phyloP scores from a whole-genome alignment of 2,797 vertebrate species.

The Enteromius argenteus region DNA sequence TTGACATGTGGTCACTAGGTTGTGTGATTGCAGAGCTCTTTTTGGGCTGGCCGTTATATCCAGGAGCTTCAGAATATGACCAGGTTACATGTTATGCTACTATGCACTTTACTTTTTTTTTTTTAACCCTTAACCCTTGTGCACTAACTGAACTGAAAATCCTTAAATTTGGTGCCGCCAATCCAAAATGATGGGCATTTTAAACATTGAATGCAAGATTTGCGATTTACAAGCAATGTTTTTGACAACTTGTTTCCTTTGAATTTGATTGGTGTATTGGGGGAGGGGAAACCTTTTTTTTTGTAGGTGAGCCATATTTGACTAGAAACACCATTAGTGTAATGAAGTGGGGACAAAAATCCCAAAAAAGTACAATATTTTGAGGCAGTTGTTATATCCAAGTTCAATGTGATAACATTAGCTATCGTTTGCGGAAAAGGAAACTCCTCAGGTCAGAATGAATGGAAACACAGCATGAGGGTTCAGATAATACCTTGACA shows the following conservation, averaged over 20 bases:
- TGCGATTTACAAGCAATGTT: no score
- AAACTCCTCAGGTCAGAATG: background rate
- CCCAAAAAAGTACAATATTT: no score
- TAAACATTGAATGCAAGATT: no score
- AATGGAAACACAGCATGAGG: background rate
- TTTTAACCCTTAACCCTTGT: background rate
- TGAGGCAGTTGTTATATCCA: no score
- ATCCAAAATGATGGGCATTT: no score
- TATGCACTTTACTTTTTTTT: background rate
- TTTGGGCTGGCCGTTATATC: slow-evolving; percentile 97
- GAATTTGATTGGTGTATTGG: no score
- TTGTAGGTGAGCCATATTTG: no score
- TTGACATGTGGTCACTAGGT: slow-evolving; percentile 99
- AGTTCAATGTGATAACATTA: background rate
- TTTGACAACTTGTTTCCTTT: background rate
- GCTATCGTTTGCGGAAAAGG: background rate
- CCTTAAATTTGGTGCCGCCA: no score
- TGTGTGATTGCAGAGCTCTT: slow-evolving; percentile 99
- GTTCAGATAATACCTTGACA: background rate
- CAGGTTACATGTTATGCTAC: slow-evolving; percentile 81
- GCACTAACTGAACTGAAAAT: no score
- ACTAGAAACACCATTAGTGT: no score
- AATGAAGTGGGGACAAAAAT: no score
- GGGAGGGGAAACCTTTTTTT: no score
- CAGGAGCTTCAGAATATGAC: slow-evolving; percentile 96